Evolutionary conservation across 2,797 vertebrate genomes (phyloP).

Genomic region (Phalanger gymnotis): DNA sequence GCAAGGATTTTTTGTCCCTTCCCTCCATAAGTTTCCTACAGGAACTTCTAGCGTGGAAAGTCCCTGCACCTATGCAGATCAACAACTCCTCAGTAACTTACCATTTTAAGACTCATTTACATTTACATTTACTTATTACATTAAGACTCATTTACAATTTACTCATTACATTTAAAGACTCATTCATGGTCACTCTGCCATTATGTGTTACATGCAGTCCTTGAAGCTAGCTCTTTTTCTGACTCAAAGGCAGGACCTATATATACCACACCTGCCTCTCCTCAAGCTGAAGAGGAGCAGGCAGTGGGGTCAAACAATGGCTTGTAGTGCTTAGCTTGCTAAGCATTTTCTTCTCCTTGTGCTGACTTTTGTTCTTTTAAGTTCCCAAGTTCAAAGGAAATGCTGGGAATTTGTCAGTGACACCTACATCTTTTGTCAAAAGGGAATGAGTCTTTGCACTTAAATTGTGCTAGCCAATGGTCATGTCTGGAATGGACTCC

Average conservation of each 20-base stretch:
- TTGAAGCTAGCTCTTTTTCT: not conserved
- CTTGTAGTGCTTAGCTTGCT: not conserved
- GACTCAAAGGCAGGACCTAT: not conserved
- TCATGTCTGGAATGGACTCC: no score
- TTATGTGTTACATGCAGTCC: not conserved
- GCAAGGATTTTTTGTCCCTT: not conserved
- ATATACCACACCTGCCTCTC: not conserved
- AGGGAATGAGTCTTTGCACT: not conserved
- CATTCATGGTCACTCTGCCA: not conserved
- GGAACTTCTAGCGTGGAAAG: not conserved
- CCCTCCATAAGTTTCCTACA: not conserved
- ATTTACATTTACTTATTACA: no score
- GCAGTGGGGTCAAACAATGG: not conserved
- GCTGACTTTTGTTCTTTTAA: constrained; percentile 25
- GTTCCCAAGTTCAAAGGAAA: constrained; percentile 12
- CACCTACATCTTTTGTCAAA: not conserved
- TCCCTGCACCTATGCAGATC: not conserved
- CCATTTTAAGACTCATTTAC: no score
- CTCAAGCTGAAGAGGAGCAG: not conserved
- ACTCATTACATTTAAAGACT: no score
- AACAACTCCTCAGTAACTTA: not conserved
- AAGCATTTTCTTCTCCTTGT: constrained; percentile 6
- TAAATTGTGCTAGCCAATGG: not conserved
- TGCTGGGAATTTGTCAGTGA: not conserved
- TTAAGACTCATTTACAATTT: no score